phyloP scores from a whole-genome alignment of 2,797 vertebrate genomes.

The Sebastes minor region DNA sequence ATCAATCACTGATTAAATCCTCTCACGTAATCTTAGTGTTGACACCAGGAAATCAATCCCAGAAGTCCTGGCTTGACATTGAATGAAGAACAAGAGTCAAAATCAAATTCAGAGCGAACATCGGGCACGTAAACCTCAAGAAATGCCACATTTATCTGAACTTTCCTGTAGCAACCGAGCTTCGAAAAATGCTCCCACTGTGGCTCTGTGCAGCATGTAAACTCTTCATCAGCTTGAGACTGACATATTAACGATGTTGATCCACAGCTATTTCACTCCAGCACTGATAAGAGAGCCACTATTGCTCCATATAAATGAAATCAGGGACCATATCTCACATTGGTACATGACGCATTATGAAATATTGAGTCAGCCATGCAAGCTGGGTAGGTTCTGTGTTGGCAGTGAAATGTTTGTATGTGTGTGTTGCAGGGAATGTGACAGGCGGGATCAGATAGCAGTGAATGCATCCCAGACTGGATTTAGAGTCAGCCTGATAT shows the following conservation, averaged over 20 bases:
- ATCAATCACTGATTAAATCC: not conserved
- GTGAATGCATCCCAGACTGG: conserved; percentile 67
- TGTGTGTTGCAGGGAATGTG: conserved; percentile 41
- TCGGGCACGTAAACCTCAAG: not conserved
- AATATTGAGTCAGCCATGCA: conserved; percentile 66
- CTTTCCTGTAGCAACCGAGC: not conserved
- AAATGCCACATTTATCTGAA: conserved; percentile 17
- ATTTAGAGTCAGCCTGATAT: conserved; percentile 71
- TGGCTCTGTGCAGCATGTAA: conserved; percentile 28
- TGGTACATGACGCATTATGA: conserved; percentile 67
- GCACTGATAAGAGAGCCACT: conserved; percentile 64
- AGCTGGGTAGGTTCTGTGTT: conserved; percentile 43
- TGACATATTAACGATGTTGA: conserved; percentile 64
- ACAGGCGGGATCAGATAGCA: conserved; percentile 72
- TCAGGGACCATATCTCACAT: conserved; percentile 70
- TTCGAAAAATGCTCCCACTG: not conserved
- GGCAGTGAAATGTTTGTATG: conserved; percentile 20
- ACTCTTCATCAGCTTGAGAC: conserved; percentile 56
- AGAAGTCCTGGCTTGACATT: not conserved
- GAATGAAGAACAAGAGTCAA: not conserved
- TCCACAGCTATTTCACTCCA: conserved; percentile 63
- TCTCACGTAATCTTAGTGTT: not conserved
- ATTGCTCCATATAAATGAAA: conserved; percentile 73
- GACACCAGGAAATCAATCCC: not conserved
- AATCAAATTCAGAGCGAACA: not conserved